These are phyloP conservation scores for Noctilio leporinus DNA, from an alignment of 2,113 vertebrate species.

Conservation along the genomic window DNA sequence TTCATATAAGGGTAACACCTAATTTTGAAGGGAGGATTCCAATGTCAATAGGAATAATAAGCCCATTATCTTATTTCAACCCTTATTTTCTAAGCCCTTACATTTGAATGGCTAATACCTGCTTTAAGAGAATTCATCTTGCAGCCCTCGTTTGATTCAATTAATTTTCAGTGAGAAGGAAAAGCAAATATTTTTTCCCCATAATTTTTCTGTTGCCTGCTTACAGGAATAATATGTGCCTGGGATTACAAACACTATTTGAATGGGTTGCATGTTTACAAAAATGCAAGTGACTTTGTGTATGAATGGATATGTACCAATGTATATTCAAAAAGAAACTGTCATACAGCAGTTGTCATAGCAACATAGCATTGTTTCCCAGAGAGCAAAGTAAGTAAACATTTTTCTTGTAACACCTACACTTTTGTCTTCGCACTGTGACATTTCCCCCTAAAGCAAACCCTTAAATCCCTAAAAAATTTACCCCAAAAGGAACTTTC, in stretches of 20 bases:
- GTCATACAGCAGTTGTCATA: slow-evolving; percentile 61
- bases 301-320: not conserved
- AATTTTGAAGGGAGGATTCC: not conserved
- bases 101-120: not conserved
- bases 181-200: not conserved
- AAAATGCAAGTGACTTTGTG: not conserved
- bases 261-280: not conserved
- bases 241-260: not conserved
- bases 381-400: slow-evolving; percentile 70
- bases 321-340: not conserved
- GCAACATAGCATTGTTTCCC: slow-evolving; percentile 69
- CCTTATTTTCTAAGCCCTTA: not conserved
- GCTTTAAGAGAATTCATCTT: not conserved
- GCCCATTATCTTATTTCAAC: not conserved
- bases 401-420: slow-evolving; percentile 63
- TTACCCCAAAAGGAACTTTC: not conserved
- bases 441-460: slow-evolving; percentile 66
- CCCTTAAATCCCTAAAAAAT: slow-evolving; percentile 60
- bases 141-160: not conserved
- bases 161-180: not conserved
- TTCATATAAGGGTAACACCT: not conserved
- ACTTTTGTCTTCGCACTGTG: slow-evolving; percentile 70
- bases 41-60: not conserved
- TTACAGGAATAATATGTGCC: not conserved
- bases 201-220: not conserved